Percentiles rank a stretch among this genome's conserved stretches.
Evolutionary conservation across 2,888 invertebrate species (phyloP).

Genomic region (Sussaba pulchella): DNA sequence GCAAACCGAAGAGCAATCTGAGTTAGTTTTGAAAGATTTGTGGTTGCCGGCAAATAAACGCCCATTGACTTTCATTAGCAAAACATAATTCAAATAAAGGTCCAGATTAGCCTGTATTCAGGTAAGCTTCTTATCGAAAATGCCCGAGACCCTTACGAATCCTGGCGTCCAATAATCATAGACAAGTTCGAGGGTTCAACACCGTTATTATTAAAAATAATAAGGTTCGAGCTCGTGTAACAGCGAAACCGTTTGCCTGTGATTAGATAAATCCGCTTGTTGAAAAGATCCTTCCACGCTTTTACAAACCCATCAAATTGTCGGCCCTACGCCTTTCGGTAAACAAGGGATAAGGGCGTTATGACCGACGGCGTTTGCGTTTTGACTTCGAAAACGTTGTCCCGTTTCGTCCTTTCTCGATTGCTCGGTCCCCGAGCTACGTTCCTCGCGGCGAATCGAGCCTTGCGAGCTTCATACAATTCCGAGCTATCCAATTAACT

Average conservation of each 20-base stretch:
- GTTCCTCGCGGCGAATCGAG: conserved; percentile 19
- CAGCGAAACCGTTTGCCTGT: conserved; percentile 28
- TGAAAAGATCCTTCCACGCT: conserved; percentile 2
- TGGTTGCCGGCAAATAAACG: too few species aligned
- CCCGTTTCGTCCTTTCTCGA: conserved; percentile 48
- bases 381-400: conserved; percentile 73
- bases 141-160: too few species aligned
- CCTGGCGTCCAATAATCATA: background rate
- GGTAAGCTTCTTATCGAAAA: too few species aligned
- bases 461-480: conserved; percentile 13
- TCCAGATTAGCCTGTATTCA: too few species aligned
- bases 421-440: conserved; percentile 68
- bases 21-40: too few species aligned
- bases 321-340: conserved; percentile 67
- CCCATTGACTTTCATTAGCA: too few species aligned
- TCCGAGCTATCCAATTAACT: conserved; percentile 77
- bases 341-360: conserved; percentile 76
- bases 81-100: too few species aligned
- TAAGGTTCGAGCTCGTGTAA: conserved; percentile 1
- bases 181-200: background rate
- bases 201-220: conserved; percentile 20
- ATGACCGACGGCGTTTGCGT: conserved; percentile 75
- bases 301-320: conserved; percentile 62
- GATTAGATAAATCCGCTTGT: conserved; percentile 62
- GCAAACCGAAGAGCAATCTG: too few species aligned